phyloP scores from a whole-genome alignment of 2,888 invertebrate species.

The Silvanus unidentatus region DNA sequence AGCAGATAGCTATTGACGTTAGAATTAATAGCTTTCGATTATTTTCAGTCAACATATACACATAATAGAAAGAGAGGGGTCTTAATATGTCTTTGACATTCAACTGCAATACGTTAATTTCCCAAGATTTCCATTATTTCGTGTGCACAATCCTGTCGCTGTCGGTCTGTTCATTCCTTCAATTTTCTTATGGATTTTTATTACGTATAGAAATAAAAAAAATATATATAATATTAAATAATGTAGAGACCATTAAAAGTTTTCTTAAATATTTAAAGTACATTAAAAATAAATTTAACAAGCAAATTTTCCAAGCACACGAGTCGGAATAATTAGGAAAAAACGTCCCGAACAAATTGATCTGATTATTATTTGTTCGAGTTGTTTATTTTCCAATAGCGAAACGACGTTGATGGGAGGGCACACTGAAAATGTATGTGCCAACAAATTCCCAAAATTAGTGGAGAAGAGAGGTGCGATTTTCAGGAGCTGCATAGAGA shows the following conservation, averaged over 20 bases:
- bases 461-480: too few species aligned
- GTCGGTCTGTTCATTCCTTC: constrained; percentile 4
- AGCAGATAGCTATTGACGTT: constrained; percentile 37
- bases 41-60: constrained; percentile 36
- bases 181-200: too few species aligned
- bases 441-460: too few species aligned
- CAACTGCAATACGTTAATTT: too few species aligned
- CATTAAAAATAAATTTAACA: constrained; percentile 33
- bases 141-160: constrained; percentile 5
- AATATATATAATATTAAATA: too few species aligned
- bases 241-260: constrained; percentile 35
- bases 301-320: constrained; percentile 30
- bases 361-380: constrained; percentile 31
- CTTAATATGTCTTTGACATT: too few species aligned
- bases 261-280: constrained; percentile 13
- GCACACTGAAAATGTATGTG: constrained; percentile 7
- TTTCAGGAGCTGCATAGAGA: constrained; percentile 3
- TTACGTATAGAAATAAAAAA: too few species aligned
- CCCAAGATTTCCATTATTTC: too few species aligned
- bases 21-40: constrained; percentile 44
- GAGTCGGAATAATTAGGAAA: constrained; percentile 24
- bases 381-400: constrained; percentile 19
- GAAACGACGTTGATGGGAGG: constrained; percentile 29
- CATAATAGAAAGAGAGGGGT: too few species aligned
- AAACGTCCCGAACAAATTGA: constrained; percentile 20